These are phyloP conservation scores for Alethe diademata DNA, from an alignment of 2,113 vertebrate species.

Conservation along the genomic window DNA sequence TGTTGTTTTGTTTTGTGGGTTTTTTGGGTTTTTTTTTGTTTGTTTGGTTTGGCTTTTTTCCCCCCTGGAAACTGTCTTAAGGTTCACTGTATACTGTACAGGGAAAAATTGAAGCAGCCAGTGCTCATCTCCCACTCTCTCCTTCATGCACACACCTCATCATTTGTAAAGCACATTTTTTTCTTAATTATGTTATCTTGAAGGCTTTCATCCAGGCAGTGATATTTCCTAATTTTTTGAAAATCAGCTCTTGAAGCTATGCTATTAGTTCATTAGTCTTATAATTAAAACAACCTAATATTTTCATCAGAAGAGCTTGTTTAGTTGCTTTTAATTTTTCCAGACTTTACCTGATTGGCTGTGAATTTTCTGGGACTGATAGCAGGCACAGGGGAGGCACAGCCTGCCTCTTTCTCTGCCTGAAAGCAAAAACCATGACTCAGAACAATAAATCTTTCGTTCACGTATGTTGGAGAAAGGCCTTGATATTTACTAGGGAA, in stretches of 20 bases:
- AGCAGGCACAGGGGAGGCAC: background rate
- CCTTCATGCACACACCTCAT: background rate
- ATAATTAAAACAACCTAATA: background rate
- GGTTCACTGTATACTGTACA: background rate
- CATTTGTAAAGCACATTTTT: background rate
- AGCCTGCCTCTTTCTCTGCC: background rate
- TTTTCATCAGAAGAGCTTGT: background rate
- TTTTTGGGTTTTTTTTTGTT: background rate
- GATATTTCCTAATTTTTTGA: background rate
- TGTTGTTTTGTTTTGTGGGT: background rate
- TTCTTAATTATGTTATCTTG: background rate
- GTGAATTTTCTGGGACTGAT: background rate
- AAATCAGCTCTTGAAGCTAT: background rate
- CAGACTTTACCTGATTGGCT: background rate
- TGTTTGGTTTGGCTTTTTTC: background rate
- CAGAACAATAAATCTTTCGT: background rate
- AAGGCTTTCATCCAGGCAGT: background rate
- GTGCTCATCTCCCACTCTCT: background rate
- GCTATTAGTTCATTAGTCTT: background rate
- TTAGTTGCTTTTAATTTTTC: background rate
- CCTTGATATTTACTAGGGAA: background rate
- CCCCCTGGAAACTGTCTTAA: fast-evolving
- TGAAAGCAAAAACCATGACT: background rate
- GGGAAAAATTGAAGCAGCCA: background rate
- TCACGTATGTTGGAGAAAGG: background rate